Evolutionary conservation across 2,888 invertebrate species (phyloP).

Genomic region (Drosophila eohydei): DNA sequence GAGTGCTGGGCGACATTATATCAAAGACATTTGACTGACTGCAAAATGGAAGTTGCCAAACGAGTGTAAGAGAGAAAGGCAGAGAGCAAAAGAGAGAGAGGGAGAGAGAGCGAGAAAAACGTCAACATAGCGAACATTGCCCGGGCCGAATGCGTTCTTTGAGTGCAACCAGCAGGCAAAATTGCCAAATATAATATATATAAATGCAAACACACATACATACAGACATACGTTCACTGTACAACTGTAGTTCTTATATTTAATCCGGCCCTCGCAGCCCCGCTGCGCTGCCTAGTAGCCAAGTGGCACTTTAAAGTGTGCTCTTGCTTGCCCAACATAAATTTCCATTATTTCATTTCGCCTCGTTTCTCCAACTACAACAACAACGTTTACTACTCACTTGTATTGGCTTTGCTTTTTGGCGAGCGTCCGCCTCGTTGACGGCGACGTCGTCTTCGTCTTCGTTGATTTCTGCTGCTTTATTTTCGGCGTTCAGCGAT

Average conservation of each 20-base stretch:
- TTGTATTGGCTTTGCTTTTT: conserved; percentile 58
- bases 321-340: conserved; percentile 64
- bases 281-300: conserved; percentile 13
- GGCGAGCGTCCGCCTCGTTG: conserved; percentile 56
- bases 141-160: conserved; percentile 25
- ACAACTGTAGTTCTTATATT: conserved; percentile 32
- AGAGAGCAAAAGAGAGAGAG: not conserved
- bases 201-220: not conserved
- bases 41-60: conserved; percentile 30
- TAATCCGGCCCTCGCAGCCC: not conserved
- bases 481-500: conserved; percentile 75
- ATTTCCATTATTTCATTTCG: conserved; percentile 75
- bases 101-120: conserved; percentile 2
- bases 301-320: conserved; percentile 56
- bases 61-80: not conserved
- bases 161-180: conserved; percentile 45
- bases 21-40: conserved; percentile 66
- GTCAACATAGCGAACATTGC: conserved; percentile 21
- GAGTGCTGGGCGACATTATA: conserved; percentile 37
- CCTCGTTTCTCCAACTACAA: conserved; percentile 52
- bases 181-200: conserved; percentile 25
- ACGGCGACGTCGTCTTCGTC: conserved; percentile 45
- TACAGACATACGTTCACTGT: not conserved
- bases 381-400: conserved; percentile 53
- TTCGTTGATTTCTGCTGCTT: conserved; percentile 73